phyloP scores from a whole-genome alignment of 2,113 vertebrate species.

The Callorhinus ursinus region DNA sequence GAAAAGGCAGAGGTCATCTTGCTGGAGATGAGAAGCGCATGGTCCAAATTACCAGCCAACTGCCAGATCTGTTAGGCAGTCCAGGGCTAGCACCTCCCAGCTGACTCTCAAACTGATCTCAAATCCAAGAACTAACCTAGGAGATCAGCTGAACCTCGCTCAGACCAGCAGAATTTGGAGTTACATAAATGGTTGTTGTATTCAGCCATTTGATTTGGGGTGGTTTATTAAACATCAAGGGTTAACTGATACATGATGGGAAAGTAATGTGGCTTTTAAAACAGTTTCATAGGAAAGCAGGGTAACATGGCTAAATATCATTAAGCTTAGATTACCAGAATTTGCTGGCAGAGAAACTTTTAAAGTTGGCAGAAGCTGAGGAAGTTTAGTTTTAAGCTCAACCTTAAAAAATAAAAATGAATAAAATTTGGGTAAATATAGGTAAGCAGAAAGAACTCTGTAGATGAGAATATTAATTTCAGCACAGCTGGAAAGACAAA shows the following conservation, averaged over 20 bases:
- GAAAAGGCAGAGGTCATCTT: background rate
- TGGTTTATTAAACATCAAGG: background rate
- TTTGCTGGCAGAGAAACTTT: background rate
- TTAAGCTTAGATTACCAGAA: background rate
- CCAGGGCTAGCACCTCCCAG: background rate
- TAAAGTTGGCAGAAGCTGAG: background rate
- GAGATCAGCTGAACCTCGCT: background rate
- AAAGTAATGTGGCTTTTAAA: background rate
- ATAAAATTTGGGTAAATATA: background rate
- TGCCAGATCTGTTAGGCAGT: background rate
- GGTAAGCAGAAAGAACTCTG: background rate
- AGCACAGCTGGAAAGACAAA: background rate
- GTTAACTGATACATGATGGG: background rate
- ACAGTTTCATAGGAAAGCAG: background rate
- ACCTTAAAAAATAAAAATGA: background rate
- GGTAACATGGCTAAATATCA: background rate
- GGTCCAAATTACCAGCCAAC: background rate
- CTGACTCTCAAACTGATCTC: background rate
- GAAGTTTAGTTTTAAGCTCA: background rate
- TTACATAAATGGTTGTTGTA: background rate
- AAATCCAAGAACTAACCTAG: background rate
- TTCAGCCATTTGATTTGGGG: background rate
- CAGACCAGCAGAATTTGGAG: background rate
- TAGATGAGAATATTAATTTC: background rate
- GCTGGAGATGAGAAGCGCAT: background rate